Evolutionary conservation across 2,888 invertebrate species (phyloP).

Genomic region (Eurois occulta): DNA sequence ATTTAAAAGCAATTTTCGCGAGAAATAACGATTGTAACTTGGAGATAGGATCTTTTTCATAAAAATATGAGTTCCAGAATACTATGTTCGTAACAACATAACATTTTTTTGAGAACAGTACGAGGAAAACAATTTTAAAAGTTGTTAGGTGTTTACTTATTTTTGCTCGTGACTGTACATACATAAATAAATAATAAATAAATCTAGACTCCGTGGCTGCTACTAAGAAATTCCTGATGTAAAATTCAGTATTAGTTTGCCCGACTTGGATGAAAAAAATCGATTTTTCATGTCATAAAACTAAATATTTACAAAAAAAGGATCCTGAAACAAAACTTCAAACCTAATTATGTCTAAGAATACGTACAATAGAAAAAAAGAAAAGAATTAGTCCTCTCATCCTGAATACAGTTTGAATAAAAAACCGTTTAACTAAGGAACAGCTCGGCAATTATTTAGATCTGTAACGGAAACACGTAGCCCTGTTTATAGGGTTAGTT

Average conservation of each 20-base stretch:
- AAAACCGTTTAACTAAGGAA: conserved; percentile 37
- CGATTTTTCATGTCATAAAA: neutral
- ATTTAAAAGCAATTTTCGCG: too few relatives aligned
- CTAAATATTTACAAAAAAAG: neutral
- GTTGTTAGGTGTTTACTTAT: too few relatives aligned
- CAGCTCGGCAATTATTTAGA: conserved; percentile 43
- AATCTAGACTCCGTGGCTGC: neutral
- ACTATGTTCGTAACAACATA: too few relatives aligned
- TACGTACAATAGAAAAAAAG: conserved; percentile 20
- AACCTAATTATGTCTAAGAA: conserved; percentile 12
- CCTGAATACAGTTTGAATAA: conserved; percentile 33
- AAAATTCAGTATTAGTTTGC: neutral
- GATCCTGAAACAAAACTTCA: neutral
- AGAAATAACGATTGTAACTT: too few relatives aligned
- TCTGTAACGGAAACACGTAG: conserved; percentile 48
- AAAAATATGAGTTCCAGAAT: too few relatives aligned
- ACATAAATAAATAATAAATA: too few relatives aligned
- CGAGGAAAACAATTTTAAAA: too few relatives aligned
- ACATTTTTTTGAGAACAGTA: too few relatives aligned
- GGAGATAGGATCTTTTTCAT: too few relatives aligned
- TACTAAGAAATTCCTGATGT: neutral
- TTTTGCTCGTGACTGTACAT: too few relatives aligned
- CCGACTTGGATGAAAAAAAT: neutral
- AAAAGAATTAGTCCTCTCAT: conserved; percentile 34
- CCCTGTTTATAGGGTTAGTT: conserved; percentile 42